phyloP scores from a whole-genome alignment of 2,797 vertebrate genomes.

The Enteromius unitaeniatus region DNA sequence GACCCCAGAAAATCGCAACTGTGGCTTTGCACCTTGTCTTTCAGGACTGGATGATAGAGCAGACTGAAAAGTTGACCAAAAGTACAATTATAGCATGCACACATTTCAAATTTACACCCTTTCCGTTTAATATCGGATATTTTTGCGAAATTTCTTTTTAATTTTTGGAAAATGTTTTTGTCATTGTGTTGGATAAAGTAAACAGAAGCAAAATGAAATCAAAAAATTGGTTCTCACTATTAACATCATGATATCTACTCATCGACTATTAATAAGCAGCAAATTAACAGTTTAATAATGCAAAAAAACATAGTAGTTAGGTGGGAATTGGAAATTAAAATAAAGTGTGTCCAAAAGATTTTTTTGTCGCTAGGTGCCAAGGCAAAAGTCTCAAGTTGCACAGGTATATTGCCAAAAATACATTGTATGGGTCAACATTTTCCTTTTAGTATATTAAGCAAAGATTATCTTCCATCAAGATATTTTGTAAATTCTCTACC shows the following conservation, averaged over 20 bases:
- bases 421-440: too few relatives aligned
- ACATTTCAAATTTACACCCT: neutral
- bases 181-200: neutral
- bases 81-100: neutral
- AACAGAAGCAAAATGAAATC: neutral
- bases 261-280: neutral
- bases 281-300: neutral
- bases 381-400: neutral
- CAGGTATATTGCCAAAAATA: neutral
- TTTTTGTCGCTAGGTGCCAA: neutral
- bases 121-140: neutral
- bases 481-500: neutral
- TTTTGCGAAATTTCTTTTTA: too few relatives aligned
- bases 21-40: slow-evolving; percentile 12
- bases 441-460: neutral
- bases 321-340: neutral
- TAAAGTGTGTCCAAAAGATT: neutral
- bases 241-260: neutral
- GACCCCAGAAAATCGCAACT: neutral
- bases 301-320: neutral
- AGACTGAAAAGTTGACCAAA: neutral
- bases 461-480: neutral
- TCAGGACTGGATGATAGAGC: neutral
- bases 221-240: neutral
- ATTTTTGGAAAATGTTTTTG: neutral